These are phyloP conservation scores for Zalophus californianus DNA, from an alignment of 2,797 vertebrate species.

Conservation along the genomic window DNA sequence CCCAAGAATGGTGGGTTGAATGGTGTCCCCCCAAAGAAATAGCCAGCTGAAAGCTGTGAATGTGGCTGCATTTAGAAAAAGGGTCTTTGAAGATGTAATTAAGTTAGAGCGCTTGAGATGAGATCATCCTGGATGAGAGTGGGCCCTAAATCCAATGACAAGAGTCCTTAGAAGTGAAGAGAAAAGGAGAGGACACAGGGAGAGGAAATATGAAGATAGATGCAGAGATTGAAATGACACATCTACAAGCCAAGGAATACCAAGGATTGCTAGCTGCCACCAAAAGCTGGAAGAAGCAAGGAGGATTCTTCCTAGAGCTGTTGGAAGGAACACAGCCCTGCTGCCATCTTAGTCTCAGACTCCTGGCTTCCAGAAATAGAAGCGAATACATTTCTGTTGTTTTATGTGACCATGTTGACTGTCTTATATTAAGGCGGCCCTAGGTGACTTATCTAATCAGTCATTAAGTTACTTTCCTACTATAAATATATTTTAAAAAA, in stretches of 20 bases:
- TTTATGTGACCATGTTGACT: neutral
- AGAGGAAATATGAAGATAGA: neutral
- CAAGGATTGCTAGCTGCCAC: neutral
- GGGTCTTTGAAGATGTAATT: neutral
- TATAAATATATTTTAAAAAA: neutral
- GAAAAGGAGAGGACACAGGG: neutral
- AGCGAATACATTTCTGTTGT: neutral
- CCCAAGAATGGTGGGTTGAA: neutral
- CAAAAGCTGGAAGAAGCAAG: neutral
- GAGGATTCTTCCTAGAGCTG: neutral
- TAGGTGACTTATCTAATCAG: neutral
- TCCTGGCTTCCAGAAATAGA: neutral
- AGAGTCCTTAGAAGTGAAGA: neutral
- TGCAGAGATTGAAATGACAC: neutral
- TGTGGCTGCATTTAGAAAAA: neutral
- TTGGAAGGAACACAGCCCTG: neutral
- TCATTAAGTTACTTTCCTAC: neutral
- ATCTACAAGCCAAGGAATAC: neutral
- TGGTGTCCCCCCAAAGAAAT: neutral
- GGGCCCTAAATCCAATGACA: neutral
- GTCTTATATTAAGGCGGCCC: neutral
- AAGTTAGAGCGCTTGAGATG: neutral
- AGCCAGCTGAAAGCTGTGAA: neutral
- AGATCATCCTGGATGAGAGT: neutral
- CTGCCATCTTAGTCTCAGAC: neutral